These are phyloP conservation scores for Machimus rusticus DNA, from an alignment of 2,888 invertebrate species.

Conservation along the genomic window DNA sequence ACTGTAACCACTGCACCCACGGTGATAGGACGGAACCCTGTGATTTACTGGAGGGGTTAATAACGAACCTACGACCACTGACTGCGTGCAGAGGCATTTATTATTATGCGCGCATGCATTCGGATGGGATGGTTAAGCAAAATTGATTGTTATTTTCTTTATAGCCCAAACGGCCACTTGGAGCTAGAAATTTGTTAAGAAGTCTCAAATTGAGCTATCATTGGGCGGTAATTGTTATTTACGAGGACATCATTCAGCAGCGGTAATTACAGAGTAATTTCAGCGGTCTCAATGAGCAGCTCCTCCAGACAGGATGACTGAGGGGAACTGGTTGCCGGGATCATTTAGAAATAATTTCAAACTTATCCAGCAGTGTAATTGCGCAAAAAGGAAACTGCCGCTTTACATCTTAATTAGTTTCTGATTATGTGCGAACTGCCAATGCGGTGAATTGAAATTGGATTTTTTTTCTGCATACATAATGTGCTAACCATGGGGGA, in stretches of 20 bases:
- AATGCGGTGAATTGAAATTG: neutral
- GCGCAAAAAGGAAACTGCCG: neutral
- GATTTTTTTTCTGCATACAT: neutral
- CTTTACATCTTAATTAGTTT: neutral
- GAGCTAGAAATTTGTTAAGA: constrained; percentile 9
- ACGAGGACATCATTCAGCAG: constrained; percentile 3
- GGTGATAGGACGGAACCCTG: constrained; percentile 29
- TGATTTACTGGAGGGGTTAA: constrained; percentile 29
- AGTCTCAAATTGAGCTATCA: constrained; percentile 34
- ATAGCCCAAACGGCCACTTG: neutral
- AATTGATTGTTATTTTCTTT: constrained; percentile 32
- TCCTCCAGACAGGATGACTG: neutral
- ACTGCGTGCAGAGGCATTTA: constrained; percentile 30
- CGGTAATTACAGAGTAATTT: constrained; percentile 4
- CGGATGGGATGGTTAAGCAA: neutral
- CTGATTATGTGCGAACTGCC: neutral
- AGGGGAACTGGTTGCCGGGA: neutral
- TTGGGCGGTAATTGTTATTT: constrained; percentile 20
- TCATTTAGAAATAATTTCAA: neutral
- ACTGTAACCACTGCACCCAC: constrained; percentile 18
- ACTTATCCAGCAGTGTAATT: neutral
- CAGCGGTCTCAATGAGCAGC: neutral
- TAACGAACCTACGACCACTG: constrained; percentile 29
- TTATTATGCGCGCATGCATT: neutral
- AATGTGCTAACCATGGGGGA: neutral